Evolutionary conservation across 2,113 vertebrate genomes (phyloP).

Genomic region (Bungarus multicinctus): DNA sequence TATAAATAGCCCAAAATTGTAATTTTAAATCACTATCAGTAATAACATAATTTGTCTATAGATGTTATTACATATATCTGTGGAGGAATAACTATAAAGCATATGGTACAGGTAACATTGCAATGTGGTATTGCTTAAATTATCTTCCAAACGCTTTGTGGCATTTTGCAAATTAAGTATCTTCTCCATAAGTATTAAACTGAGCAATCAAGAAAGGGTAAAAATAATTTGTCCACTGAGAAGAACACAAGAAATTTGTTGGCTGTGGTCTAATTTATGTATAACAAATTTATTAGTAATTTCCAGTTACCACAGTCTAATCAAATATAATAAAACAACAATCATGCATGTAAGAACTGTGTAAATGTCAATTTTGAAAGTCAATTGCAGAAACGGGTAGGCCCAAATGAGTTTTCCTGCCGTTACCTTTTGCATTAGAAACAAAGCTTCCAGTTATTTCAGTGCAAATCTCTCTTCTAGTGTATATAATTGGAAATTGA

Average conservation of each 20-base stretch:
- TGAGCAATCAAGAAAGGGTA: neutral
- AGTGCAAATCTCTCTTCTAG: neutral
- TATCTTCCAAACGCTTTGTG: neutral
- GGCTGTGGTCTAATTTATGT: neutral
- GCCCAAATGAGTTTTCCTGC: neutral
- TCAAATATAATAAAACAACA: neutral
- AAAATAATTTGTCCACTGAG: neutral
- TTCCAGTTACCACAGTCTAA: neutral
- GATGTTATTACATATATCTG: neutral
- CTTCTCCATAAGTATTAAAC: neutral
- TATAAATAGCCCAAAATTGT: neutral
- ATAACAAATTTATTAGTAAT: neutral
- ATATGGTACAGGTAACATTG: neutral
- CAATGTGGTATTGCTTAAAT: neutral
- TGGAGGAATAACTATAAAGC: neutral
- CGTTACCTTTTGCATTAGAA: neutral
- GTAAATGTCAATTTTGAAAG: neutral
- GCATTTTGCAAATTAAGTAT: neutral
- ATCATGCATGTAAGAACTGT: neutral
- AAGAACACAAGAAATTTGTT: neutral
- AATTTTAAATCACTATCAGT: neutral
- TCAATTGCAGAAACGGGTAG: neutral
- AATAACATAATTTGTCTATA: neutral
- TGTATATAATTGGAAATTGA: neutral
- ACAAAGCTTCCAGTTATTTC: neutral